Conservation (phyloP, 2,888 invertebrate genomes). For the Epicampocera succincta region DNA sequence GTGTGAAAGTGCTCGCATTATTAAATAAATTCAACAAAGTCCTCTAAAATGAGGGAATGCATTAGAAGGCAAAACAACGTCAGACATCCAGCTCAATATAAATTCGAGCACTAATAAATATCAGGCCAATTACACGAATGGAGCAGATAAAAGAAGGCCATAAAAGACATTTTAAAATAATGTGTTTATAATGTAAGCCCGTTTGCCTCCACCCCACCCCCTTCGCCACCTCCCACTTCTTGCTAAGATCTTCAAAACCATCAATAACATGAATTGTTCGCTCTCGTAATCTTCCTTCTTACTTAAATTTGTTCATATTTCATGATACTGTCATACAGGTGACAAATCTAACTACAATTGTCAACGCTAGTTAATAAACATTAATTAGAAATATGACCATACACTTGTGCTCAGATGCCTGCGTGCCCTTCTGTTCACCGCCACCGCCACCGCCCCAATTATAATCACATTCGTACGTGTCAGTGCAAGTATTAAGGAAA, state of each 20-base stretch:
- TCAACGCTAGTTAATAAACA: slow-evolving; percentile 55
- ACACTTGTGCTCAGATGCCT: not conserved
- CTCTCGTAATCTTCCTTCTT: not conserved
- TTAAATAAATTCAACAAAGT: not conserved
- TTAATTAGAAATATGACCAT: slow-evolving; percentile 45
- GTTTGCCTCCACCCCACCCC: not conserved
- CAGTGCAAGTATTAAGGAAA: not conserved
- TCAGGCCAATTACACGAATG: slow-evolving; percentile 36
- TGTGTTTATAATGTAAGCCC: not conserved
- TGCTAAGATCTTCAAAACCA: not conserved
- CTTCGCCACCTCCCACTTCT: not conserved
- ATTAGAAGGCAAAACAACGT: not conserved
- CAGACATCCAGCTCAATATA: slow-evolving; percentile 12
- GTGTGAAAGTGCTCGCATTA: slow-evolving; percentile 56
- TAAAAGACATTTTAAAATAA: slow-evolving; percentile 21
- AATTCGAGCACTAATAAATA: slow-evolving; percentile 21
- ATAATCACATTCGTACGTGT: not conserved
- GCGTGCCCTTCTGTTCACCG: too few relatives aligned
- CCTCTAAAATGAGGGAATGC: not conserved
- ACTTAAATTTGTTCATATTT: slow-evolving; percentile 28
- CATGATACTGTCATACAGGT: slow-evolving; percentile 51
- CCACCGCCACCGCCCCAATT: too few relatives aligned
- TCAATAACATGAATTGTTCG: slow-evolving; percentile 22
- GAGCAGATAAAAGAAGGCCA: not conserved
- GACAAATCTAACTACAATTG: slow-evolving; percentile 55